Evolutionary conservation across 2,113 vertebrate genomes (phyloP).

Genomic region (Columba livia): DNA sequence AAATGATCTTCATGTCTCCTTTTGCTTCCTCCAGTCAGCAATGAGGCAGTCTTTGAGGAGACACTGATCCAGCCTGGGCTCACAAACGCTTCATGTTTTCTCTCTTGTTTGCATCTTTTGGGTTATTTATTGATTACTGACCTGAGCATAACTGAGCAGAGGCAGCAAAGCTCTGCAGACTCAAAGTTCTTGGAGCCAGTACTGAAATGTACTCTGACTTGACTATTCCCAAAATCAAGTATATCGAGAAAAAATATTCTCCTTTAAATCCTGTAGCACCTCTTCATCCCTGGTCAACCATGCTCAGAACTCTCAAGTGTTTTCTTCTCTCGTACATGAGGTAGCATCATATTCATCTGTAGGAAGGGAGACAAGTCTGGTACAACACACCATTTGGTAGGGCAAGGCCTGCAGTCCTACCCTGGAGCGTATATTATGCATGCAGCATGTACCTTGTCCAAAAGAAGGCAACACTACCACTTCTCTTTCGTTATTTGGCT

Average conservation of each 20-base stretch:
- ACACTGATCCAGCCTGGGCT: background rate
- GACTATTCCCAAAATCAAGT: background rate
- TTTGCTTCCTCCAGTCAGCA: background rate
- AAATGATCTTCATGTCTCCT: background rate
- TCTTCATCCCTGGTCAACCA: background rate
- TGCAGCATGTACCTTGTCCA: background rate
- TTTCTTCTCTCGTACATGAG: background rate
- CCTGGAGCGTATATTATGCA: background rate
- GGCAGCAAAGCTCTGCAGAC: background rate
- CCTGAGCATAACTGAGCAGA: background rate
- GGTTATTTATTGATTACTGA: background rate
- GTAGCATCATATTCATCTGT: accelerated
- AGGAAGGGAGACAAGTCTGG: accelerated
- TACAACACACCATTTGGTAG: background rate
- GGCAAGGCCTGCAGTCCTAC: background rate
- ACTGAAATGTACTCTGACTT: background rate
- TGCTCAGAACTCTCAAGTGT: background rate
- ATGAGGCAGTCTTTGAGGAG: background rate
- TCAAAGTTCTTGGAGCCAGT: background rate
- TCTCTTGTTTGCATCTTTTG: accelerated
- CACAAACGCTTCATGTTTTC: background rate
- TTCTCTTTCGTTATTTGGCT: background rate
- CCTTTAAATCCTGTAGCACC: background rate
- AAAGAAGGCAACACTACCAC: background rate
- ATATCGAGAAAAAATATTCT: background rate